Evolutionary conservation across 2,888 invertebrate species (phyloP).

Genomic region (Leptura quadrifasciata): DNA sequence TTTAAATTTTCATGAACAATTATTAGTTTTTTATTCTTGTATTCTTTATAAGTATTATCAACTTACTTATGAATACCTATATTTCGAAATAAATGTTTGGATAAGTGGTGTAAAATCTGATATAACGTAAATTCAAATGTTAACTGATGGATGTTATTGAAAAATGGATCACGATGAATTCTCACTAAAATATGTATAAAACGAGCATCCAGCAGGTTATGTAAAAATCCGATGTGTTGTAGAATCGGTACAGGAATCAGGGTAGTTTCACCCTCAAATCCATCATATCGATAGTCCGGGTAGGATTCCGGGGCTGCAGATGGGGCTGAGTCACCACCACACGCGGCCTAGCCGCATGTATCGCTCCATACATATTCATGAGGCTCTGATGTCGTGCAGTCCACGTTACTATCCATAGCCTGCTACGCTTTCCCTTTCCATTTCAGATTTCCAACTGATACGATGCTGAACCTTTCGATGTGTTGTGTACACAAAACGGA

Average conservation of each 20-base stretch:
- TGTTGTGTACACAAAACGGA: constrained; percentile 31
- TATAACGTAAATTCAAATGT: not conserved
- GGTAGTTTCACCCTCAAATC: constrained; percentile 70
- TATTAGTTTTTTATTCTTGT: no score
- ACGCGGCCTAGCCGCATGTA: constrained; percentile 66
- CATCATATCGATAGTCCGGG: constrained; percentile 72
- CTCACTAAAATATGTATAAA: constrained; percentile 25
- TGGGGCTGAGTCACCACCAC: constrained; percentile 71
- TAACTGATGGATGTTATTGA: constrained; percentile 15
- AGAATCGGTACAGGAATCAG: constrained; percentile 56
- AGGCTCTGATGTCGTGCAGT: constrained; percentile 61
- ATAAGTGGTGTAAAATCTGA: not conserved
- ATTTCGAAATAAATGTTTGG: no score
- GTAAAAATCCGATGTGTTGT: constrained; percentile 38
- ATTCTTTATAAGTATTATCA: no score
- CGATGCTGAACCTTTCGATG: constrained; percentile 27
- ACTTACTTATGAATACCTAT: no score
- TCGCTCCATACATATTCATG: constrained; percentile 73
- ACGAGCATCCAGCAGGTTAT: constrained; percentile 21
- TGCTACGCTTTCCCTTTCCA: constrained; percentile 70
- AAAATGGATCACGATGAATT: constrained; percentile 23
- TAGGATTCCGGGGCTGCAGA: constrained; percentile 69
- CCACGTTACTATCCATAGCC: constrained; percentile 55
- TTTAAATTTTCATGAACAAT: no score
- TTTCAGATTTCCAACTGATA: constrained; percentile 45